Evolutionary conservation across 2,888 invertebrate genomes (phyloP).

Genomic region (Disparrhopalites patrizii): DNA sequence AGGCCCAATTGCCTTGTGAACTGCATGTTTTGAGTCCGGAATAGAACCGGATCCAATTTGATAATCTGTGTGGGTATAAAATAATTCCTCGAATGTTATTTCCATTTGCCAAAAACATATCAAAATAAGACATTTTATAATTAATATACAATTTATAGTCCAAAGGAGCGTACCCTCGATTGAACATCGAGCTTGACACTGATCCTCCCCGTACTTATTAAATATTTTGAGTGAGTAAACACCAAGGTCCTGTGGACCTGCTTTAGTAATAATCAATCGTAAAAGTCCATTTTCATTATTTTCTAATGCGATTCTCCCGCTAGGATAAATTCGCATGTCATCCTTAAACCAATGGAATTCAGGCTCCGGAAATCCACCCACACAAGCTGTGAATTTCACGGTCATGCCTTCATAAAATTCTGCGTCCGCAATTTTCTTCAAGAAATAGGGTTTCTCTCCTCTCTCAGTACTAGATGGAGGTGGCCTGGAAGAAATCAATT

Average conservation of each 20-base stretch:
- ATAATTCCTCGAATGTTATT: no score
- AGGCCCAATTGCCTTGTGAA: conserved; percentile 4
- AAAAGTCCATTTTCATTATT: conserved; percentile 76
- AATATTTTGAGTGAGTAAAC: conserved; percentile 76
- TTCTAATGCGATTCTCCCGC: conserved; percentile 69
- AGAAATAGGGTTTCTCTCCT: conserved; percentile 74
- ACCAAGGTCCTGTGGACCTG: conserved; percentile 67
- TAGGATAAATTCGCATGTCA: conserved; percentile 70
- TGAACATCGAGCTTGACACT: conserved; percentile 71
- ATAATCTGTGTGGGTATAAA: conserved; percentile 58
- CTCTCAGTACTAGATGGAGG: background rate
- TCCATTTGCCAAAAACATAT: no score
- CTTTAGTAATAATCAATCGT: conserved; percentile 68
- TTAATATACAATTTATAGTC: background rate
- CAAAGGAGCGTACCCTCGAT: conserved; percentile 66
- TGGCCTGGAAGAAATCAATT: background rate
- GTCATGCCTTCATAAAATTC: conserved; percentile 83
- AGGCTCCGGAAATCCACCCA: conserved; percentile 80
- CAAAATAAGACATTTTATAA: no score
- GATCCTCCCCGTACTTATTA: conserved; percentile 79
- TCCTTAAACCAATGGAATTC: conserved; percentile 80
- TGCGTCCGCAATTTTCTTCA: conserved; percentile 83
- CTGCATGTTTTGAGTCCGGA: conserved; percentile 66
- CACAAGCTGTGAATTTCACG: conserved; percentile 89
- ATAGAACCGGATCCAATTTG: conserved; percentile 79